Base-by-base conservation (phyloP, 2,888 invertebrate species). In the Polylopha cassiicola region DNA sequence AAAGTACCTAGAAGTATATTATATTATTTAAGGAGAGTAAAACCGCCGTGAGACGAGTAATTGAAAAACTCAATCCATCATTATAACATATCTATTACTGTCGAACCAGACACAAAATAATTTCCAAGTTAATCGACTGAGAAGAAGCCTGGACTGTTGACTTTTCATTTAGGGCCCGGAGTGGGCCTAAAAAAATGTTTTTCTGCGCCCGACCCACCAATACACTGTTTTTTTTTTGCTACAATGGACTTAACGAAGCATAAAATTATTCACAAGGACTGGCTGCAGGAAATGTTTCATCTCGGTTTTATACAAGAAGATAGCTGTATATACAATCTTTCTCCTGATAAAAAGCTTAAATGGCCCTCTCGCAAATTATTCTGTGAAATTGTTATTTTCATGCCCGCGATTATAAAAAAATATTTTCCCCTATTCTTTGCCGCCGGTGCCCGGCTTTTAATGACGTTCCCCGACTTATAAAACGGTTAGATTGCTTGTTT, bases 281-380 rank as follows among this genome's bases (percentile, higher is more conserved):
- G 54, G 59, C 55, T 73, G 70, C 67, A 70, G 73, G 63, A 70
- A 79, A 77, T 68, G 69, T 71, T 67, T 67, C 63, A 67, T 72
- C 70, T 61, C 61, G 53, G 60, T 55, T 68, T 63, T 60, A 65
- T 70, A 59, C 44, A 63, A 72, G 69, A 63, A 76, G 76, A 76
- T 78, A 73, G 72, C 79, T 80, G 77, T 67, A 64, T 73, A 81
- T 64, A 80, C 77, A 76, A 76, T 74, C 70, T 73, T 74, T 61
- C 53, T 58, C 53, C 71, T 74, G 82, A 81, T 80, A 81, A 82
- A 80, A 80, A 77, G 76, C 79, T 76, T 67, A 77, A 79, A 77
- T 74, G 76, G 72, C 71, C 70, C 59, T 62, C 69, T 73, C 63
- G 63, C 68, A 77, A 81, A 81, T 80, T 79, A 79, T 79, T 68